phyloP scores from a whole-genome alignment of 2,797 vertebrate genomes.

The Alectoris magna region DNA sequence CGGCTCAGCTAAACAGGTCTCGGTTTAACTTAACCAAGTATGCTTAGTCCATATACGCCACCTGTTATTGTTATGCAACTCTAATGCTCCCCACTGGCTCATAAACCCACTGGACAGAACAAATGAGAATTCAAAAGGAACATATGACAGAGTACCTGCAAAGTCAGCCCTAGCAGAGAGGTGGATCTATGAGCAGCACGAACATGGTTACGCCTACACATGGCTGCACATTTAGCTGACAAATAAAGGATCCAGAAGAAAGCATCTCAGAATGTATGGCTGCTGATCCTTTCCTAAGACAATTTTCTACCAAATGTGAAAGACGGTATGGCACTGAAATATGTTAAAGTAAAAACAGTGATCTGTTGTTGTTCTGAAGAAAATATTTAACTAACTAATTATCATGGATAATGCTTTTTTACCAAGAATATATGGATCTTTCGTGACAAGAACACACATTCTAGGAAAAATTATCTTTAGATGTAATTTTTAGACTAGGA shows the following conservation, averaged over 20 bases:
- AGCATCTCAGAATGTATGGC: neutral
- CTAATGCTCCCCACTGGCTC: neutral
- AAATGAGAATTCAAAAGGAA: neutral
- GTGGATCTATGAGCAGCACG: neutral
- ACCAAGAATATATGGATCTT: neutral
- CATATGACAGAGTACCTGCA: neutral
- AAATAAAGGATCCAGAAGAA: constrained; percentile 12
- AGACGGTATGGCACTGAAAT: constrained; percentile 5
- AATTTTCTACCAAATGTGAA: constrained; percentile 7
- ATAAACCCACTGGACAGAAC: neutral
- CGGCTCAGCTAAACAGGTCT: neutral
- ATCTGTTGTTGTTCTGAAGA: neutral
- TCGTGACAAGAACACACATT: neutral
- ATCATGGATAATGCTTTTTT: neutral
- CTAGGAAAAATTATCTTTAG: neutral
- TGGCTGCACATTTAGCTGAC: neutral
- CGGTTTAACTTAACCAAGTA: neutral
- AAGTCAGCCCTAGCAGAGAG: neutral
- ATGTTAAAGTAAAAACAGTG: neutral
- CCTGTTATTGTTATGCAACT: neutral
- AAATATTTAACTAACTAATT: constrained; percentile 11
- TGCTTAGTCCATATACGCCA: neutral
- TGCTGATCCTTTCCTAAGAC: neutral
- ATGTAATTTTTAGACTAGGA: neutral
- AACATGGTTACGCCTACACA: neutral